Evolutionary conservation across 64 coral and sea anemone species (phyloP).

Genomic region (Hydrozoanthus tunicans): DNA sequence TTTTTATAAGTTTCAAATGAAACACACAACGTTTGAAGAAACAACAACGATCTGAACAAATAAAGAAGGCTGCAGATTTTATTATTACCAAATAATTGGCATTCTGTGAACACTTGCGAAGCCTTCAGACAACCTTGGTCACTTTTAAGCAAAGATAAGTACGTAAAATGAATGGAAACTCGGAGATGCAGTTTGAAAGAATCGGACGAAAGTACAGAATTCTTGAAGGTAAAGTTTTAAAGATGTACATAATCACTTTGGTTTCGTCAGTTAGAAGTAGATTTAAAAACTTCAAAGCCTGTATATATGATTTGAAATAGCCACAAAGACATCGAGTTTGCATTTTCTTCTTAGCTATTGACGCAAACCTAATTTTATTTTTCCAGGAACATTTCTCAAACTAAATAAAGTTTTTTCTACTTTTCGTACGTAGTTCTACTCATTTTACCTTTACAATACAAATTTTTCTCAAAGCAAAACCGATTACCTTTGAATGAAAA

Average conservation of each 20-base stretch:
- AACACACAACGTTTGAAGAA: constrained; percentile 46
- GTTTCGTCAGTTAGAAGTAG: not conserved
- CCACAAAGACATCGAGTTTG: not conserved
- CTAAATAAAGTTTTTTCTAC: not conserved
- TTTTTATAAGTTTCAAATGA: constrained; percentile 53
- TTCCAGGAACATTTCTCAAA: not conserved
- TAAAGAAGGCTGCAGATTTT: constrained; percentile 49
- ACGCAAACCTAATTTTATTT: not conserved
- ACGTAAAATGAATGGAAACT: constrained; percentile 43
- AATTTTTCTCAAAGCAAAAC: not conserved
- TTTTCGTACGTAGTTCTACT: not conserved
- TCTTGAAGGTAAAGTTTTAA: constrained; percentile 22
- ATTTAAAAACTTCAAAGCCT: not conserved
- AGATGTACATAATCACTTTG: not conserved
- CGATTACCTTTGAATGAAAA: not conserved
- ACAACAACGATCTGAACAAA: constrained; percentile 48
- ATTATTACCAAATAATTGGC: constrained; percentile 54
- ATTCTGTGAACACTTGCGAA: not conserved
- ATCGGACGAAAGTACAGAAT: constrained; percentile 52
- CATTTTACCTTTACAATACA: not conserved
- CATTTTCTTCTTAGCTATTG: not conserved
- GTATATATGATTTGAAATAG: not conserved
- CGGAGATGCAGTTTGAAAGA: constrained; percentile 38
- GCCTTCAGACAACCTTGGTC: not conserved
- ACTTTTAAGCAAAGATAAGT: not conserved